Percentiles rank a stretch among this genome's conserved stretches.
Evolutionary conservation across 2,888 invertebrate species (phyloP).

Genomic region (Corythucha ciliata): DNA sequence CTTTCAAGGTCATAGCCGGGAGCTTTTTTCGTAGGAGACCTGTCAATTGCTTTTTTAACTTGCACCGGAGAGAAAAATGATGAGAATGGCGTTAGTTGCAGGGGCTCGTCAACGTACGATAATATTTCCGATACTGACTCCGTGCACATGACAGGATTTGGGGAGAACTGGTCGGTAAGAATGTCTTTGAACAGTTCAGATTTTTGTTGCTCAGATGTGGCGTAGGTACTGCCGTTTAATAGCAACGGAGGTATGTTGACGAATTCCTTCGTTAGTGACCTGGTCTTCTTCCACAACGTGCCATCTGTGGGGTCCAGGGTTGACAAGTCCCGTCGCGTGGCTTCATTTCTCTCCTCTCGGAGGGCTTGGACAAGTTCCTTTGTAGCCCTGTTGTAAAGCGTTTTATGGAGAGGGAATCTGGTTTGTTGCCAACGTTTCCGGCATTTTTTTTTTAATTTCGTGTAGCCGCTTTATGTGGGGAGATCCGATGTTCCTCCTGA

Average conservation of each 20-base stretch:
- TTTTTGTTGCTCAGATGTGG: slow-evolving; percentile 10
- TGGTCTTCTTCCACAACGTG: slow-evolving; percentile 8
- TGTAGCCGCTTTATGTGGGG: too few relatives aligned
- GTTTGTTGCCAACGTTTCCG: slow-evolving; percentile 1
- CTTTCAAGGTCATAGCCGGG: slow-evolving; percentile 11
- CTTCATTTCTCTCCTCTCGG: background rate
- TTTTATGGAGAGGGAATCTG: background rate
- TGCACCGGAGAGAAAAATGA: slow-evolving; percentile 10
- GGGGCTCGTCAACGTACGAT: too few relatives aligned
- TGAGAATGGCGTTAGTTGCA: slow-evolving; percentile 15
- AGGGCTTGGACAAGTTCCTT: background rate
- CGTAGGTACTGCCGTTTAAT: background rate
- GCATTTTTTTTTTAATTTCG: too few relatives aligned
- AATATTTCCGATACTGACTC: too few relatives aligned
- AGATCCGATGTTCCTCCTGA: too few relatives aligned
- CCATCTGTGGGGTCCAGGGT: background rate
- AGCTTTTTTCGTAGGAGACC: slow-evolving; percentile 14
- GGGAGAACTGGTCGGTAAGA: slow-evolving; percentile 8
- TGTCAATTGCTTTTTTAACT: slow-evolving; percentile 9
- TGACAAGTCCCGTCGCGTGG: background rate
- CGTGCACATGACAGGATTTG: too few relatives aligned
- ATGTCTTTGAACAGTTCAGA: slow-evolving; percentile 2
- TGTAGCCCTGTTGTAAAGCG: slow-evolving; percentile 1
- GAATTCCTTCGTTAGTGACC: background rate
- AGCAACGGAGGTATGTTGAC: slow-evolving; percentile 3